A percentile compares a stretch with the other conserved stretches of the same genome.
These are phyloP conservation scores for Eugnorisma glareosa DNA, from an alignment of 2,888 invertebrate genomes.

Conservation along the genomic window DNA sequence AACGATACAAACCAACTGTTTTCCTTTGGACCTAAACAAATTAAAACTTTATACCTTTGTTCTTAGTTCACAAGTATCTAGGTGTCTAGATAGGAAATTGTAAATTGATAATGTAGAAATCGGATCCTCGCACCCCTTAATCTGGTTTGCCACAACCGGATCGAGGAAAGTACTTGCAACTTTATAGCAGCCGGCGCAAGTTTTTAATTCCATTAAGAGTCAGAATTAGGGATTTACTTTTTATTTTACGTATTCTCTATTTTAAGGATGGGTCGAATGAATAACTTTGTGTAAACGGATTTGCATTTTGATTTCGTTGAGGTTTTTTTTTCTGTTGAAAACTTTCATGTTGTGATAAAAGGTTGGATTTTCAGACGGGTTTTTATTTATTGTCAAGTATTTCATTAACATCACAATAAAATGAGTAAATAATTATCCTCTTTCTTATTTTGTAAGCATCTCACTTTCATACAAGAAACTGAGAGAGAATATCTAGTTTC, in stretches of 20 bases:
- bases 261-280: conserved; percentile 73
- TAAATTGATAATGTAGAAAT: conserved; percentile 79
- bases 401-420: neutral
- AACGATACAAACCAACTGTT: conserved; percentile 38
- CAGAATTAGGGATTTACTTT: conserved; percentile 76
- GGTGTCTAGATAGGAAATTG: conserved; percentile 70
- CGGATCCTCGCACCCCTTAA: conserved; percentile 68
- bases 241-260: conserved; percentile 72
- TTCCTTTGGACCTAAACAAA: conserved; percentile 54
- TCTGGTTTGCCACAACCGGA: conserved; percentile 65
- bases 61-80: conserved; percentile 64
- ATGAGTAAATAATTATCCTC: neutral
- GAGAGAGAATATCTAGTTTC: neutral
- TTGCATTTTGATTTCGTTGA: conserved; percentile 69
- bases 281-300: conserved; percentile 77
- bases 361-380: neutral
- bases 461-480: neutral
- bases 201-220: conserved; percentile 82
- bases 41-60: conserved; percentile 54
- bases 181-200: conserved; percentile 73
- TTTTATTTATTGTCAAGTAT: neutral
- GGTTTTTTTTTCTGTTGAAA: conserved; percentile 25
- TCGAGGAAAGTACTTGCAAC: conserved; percentile 71
- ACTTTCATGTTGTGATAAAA: conserved; percentile 24
- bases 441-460: neutral